Base-by-base conservation (phyloP, 2,888 invertebrate genomes). In the Clanis bilineata region DNA sequence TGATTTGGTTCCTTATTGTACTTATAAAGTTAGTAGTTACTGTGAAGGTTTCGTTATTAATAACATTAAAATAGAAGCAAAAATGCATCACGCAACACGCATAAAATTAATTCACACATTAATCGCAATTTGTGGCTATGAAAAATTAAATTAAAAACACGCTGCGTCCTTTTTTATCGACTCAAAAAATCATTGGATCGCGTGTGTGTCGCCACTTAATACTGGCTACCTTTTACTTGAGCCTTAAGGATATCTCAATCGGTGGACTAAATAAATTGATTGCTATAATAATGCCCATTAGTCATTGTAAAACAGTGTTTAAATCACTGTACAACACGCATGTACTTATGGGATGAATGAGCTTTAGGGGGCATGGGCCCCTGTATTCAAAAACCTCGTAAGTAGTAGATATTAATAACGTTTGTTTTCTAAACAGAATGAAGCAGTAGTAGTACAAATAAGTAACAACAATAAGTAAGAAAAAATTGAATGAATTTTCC, bases 251-350 rank as follows among this genome's bases (percentile, higher is more conserved):
- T 80, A 85, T 85, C 89, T 89, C 87, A 89, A 89, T 90, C 82
- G 85, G 68, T 71, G 71, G 66, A 78, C 77, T 79, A 81, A 84
- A 86, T 87, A 86, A 88, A 90, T 88, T 88, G 87, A 87, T 88
- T 81, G 85, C 80, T 74, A 78, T 90, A 90, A 90, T 88, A 88
- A 84, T 82, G 79, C 81, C 87, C 83, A 91, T 91, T 91, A 90
- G 91, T 92, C 85, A 86, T 83, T 80, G 77, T 65, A 75, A 78
- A 74, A 72, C 69, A 76, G 72, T 77, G 79, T 79, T 86, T 90
- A 87, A 88, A 88, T 90, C 88, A 88, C 77, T 77, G 64, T 57
- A 32, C 59, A 58, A 25, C 59, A 59, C 36, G 72, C 56, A 77
- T 73, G 76, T 79, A 78, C 28, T 83, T 82, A 82, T 82, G 83